These are phyloP conservation scores for Idaea aversata DNA, from an alignment of 2,888 invertebrate species.

Conservation along the genomic window DNA sequence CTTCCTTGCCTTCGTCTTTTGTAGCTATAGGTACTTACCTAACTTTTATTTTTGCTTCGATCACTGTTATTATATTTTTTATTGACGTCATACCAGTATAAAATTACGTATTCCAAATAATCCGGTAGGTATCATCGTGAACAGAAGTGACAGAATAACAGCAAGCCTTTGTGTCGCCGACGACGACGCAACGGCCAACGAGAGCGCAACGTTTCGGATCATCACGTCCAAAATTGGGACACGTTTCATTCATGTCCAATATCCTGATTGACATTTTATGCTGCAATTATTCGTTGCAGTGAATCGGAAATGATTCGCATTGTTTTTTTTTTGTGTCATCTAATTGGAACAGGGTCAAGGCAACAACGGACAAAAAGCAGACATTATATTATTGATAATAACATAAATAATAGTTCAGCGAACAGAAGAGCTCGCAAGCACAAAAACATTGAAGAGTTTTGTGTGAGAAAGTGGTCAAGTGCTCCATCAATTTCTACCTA, in stretches of 20 bases:
- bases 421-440: too few species aligned
- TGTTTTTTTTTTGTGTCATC: neutral
- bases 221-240: conserved; percentile 52
- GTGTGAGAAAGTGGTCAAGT: too few species aligned
- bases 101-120: neutral
- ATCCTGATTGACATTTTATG: conserved; percentile 43
- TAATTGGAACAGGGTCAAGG: neutral
- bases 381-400: neutral
- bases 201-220: conserved; percentile 57
- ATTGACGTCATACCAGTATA: too few species aligned
- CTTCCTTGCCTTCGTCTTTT: too few species aligned
- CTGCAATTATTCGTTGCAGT: conserved; percentile 3
- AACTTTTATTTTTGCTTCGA: too few species aligned
- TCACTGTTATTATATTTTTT: too few species aligned
- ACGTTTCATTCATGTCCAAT: conserved; percentile 45
- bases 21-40: too few species aligned
- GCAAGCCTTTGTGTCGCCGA: conserved; percentile 45
- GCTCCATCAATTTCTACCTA: too few species aligned
- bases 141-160: conserved; percentile 47
- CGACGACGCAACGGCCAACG: conserved; percentile 41
- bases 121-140: conserved; percentile 8
- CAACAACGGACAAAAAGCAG: neutral
- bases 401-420: neutral
- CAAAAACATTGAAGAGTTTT: too few species aligned
- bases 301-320: neutral